Evolutionary conservation across 2,888 invertebrate genomes (phyloP).

Genomic region (Torymus auratus): DNA sequence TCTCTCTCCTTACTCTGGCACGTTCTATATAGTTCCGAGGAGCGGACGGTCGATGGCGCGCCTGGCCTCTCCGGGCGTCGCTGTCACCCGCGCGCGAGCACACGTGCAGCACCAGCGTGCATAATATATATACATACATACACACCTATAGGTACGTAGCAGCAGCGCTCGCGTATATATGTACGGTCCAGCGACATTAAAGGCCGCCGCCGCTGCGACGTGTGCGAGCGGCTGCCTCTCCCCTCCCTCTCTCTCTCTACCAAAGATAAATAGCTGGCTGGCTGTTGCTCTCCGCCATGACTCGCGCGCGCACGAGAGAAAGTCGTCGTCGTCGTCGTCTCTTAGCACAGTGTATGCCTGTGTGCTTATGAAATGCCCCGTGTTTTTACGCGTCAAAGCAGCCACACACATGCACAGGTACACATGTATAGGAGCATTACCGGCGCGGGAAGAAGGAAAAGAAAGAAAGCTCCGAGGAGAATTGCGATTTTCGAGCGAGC

Average conservation of each 20-base stretch:
- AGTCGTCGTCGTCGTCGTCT: background rate
- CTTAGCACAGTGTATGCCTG: too few species aligned
- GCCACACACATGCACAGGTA: too few species aligned
- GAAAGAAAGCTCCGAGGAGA: too few species aligned
- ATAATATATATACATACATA: background rate
- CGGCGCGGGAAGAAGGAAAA: too few species aligned
- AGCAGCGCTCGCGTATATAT: background rate
- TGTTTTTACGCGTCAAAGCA: constrained; percentile 8
- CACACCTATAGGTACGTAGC: background rate
- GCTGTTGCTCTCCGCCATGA: too few species aligned
- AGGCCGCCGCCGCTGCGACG: constrained; percentile 15
- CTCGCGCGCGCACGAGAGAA: constrained; percentile 1
- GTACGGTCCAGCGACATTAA: constrained; percentile 16
- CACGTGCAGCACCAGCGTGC: background rate
- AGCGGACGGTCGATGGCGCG: too few species aligned
- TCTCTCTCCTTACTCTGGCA: background rate
- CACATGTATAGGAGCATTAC: too few species aligned
- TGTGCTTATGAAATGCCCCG: constrained; percentile 20
- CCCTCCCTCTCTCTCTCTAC: background rate
- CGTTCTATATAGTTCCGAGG: too few species aligned
- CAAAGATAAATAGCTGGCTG: too few species aligned
- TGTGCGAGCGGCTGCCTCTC: background rate
- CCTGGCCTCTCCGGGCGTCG: background rate
- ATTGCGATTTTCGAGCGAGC: too few species aligned
- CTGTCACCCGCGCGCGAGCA: constrained; percentile 13